Percentiles rank a stretch among this genome's conserved stretches.
Evolutionary conservation across 2,113 vertebrate species (phyloP).

Genomic region (Antigone vipio): DNA sequence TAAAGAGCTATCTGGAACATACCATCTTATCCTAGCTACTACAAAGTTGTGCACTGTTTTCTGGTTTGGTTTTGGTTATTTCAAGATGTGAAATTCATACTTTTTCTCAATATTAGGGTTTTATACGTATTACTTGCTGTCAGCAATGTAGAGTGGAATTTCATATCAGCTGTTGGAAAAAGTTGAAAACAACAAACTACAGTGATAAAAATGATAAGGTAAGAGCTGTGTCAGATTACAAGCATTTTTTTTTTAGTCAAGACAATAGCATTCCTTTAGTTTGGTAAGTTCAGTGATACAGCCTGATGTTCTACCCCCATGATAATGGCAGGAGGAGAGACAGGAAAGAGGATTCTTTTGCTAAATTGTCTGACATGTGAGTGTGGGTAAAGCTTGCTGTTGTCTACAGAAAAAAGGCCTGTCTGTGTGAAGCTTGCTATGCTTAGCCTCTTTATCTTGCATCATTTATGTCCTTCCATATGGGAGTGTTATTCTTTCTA

Average conservation of each 20-base stretch:
- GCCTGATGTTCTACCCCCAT: background rate
- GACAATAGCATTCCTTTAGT: background rate
- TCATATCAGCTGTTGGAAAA: conserved; percentile 94
- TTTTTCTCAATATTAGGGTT: conserved; percentile 78
- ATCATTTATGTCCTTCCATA: background rate
- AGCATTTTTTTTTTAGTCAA: background rate
- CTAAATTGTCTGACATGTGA: background rate
- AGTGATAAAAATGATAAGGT: conserved; percentile 94
- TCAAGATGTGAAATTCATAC: background rate
- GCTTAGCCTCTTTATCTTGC: background rate
- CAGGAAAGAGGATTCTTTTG: background rate
- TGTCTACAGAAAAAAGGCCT: background rate
- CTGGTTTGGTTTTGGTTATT: background rate
- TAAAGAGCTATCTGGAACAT: background rate
- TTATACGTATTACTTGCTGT: conserved; percentile 86
- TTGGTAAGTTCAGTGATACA: background rate
- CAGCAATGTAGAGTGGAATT: conserved; percentile 88
- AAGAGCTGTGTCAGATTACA: background rate
- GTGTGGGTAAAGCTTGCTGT: background rate
- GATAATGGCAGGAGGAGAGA: background rate
- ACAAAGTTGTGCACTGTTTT: background rate
- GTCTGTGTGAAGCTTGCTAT: background rate
- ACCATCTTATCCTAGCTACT: background rate
- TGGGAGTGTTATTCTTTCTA: background rate
- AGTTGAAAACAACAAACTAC: conserved; percentile 78